Percentiles rank a stretch among this genome's conserved stretches.
These are phyloP conservation scores for Colinus virginianus DNA, from an alignment of 2,113 vertebrate species.

Conservation along the genomic window DNA sequence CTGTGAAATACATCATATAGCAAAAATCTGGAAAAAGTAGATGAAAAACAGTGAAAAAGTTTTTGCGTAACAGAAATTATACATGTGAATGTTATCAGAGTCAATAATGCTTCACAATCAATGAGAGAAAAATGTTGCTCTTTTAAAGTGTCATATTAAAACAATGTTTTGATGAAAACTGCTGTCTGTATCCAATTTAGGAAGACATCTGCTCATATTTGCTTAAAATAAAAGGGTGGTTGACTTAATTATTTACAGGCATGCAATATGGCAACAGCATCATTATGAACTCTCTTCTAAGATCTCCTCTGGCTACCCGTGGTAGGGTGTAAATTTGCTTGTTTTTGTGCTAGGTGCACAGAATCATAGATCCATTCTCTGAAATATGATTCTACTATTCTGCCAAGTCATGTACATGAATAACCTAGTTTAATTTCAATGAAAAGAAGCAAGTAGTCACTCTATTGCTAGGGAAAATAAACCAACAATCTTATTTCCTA, in stretches of 20 bases:
- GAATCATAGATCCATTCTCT: constrained; percentile 73
- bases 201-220: constrained; percentile 83
- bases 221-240: constrained; percentile 84
- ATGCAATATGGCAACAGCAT: constrained; percentile 78
- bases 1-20: constrained; percentile 39
- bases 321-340: constrained; percentile 83
- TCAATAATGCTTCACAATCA: constrained; percentile 65
- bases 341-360: constrained; percentile 80
- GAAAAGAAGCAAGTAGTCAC: not conserved
- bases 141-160: constrained; percentile 77
- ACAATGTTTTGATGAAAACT: constrained; percentile 75
- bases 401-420: too few relatives aligned
- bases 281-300: constrained; percentile 80
- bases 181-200: constrained; percentile 78
- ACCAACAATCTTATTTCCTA: not conserved
- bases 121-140: constrained; percentile 74
- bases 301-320: constrained; percentile 83
- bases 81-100: constrained; percentile 43
- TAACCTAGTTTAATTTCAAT: too few relatives aligned
- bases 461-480: not conserved
- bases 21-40: constrained; percentile 2
- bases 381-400: constrained; percentile 68
- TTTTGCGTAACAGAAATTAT: constrained; percentile 65
- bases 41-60: constrained; percentile 44
- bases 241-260: constrained; percentile 86